Evolutionary conservation across 1,140 invertebrate species (phyloP).

Genomic region (Bursaphelenchus mucronatus): DNA sequence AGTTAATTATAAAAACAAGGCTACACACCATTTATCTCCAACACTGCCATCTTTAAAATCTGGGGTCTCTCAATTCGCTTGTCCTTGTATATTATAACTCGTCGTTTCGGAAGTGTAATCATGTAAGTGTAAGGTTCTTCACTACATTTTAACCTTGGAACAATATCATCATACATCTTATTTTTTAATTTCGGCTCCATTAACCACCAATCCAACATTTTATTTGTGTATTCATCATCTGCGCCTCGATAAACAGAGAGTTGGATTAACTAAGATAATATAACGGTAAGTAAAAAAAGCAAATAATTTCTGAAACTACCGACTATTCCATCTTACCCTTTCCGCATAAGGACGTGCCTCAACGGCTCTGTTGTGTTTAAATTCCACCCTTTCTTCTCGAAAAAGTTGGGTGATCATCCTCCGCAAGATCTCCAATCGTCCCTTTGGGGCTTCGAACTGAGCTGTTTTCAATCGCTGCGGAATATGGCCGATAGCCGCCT

Average conservation of each 20-base stretch:
- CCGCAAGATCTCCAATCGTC: constrained; percentile 43
- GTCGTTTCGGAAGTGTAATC: constrained; percentile 37
- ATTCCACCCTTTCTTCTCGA: constrained; percentile 50
- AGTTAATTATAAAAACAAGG: constrained; percentile 20
- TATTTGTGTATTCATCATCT: constrained; percentile 50
- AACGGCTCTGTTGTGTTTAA: constrained; percentile 50
- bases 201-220: constrained; percentile 58
- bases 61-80: constrained; percentile 33
- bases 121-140: constrained; percentile 46
- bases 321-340: constrained; percentile 30
- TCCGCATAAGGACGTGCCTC: constrained; percentile 48
- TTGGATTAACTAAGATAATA: constrained; percentile 49
- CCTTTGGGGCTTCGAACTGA: constrained; percentile 23
- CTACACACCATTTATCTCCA: constrained; percentile 49
- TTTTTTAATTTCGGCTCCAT: constrained; percentile 42
- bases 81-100: constrained; percentile 27
- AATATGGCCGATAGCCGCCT: constrained; percentile 46
- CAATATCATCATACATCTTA: constrained; percentile 44
- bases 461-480: constrained; percentile 49
- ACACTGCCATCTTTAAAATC: constrained; percentile 37
- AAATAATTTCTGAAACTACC: not conserved
- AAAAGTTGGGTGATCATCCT: constrained; percentile 48
- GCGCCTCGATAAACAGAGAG: constrained; percentile 46
- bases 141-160: constrained; percentile 40
- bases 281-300: constrained; percentile 16